These are phyloP conservation scores for Caenorhabditis sp. DNA, from an alignment of 2,888 invertebrate genomes.

Conservation along the genomic window DNA sequence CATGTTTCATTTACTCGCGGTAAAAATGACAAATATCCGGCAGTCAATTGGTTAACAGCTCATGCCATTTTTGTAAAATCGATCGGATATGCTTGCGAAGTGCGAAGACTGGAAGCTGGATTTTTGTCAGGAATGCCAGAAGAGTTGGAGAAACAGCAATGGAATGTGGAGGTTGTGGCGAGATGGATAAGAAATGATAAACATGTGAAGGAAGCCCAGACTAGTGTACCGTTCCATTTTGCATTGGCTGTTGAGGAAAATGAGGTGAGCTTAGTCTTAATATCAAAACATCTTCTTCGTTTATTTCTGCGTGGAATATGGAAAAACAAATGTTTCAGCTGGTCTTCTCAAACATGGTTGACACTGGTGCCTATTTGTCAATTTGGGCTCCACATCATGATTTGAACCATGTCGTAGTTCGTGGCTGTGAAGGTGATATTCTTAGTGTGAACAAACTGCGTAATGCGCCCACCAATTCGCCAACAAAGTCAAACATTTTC, in stretches of 20 bases:
- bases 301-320: background rate
- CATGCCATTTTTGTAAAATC: slow-evolving; percentile 23
- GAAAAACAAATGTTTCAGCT: slow-evolving; percentile 27
- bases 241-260: slow-evolving; percentile 40
- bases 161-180: slow-evolving; percentile 22
- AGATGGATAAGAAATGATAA: slow-evolving; percentile 19
- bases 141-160: slow-evolving; percentile 20
- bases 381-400: slow-evolving; percentile 41
- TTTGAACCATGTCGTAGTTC: slow-evolving; percentile 20
- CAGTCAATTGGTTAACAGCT: slow-evolving; percentile 36
- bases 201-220: slow-evolving; percentile 4
- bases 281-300: background rate
- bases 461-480: slow-evolving; percentile 11
- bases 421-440: slow-evolving; percentile 46
- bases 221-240: slow-evolving; percentile 37
- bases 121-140: slow-evolving; percentile 15
- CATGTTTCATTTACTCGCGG: slow-evolving; percentile 15
- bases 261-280: slow-evolving; percentile 18
- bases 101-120: slow-evolving; percentile 24
- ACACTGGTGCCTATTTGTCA: slow-evolving; percentile 23
- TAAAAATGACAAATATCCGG: slow-evolving; percentile 8
- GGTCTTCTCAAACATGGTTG: slow-evolving; percentile 40
- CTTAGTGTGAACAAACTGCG: slow-evolving; percentile 14
- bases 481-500: slow-evolving; percentile 43
- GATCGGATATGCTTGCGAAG: slow-evolving; percentile 28